These are phyloP conservation scores for Lipotes vexillifer DNA, from an alignment of 2,113 vertebrate genomes.

Conservation along the genomic window DNA sequence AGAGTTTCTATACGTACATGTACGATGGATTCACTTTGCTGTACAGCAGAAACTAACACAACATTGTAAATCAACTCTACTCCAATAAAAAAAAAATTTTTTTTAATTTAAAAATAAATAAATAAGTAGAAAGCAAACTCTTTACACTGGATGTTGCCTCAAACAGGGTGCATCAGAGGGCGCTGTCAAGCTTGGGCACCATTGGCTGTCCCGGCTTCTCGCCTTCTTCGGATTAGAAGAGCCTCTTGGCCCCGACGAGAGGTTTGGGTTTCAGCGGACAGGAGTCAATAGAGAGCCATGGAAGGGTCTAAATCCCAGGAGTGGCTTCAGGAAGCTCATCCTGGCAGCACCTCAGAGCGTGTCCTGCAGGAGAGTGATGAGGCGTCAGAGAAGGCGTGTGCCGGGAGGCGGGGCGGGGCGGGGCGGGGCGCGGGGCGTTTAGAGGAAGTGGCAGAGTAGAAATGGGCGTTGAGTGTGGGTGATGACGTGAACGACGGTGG, in stretches of 20 bases:
- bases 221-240: not conserved
- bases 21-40: not conserved
- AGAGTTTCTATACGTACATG: not conserved
- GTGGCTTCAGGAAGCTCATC: not conserved
- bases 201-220: not conserved
- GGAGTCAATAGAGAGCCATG: not conserved
- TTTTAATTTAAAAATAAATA: not conserved
- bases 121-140: not conserved
- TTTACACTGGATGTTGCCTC: not conserved
- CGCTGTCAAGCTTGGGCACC: not conserved
- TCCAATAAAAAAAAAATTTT: no score
- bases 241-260: not conserved
- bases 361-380: not conserved
- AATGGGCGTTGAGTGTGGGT: not conserved
- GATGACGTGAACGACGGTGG: fast-evolving
- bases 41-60: not conserved
- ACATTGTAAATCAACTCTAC: not conserved
- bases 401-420: fast-evolving
- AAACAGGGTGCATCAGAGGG: not conserved
- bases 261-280: not conserved
- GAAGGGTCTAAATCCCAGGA: not conserved
- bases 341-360: not conserved
- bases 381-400: not conserved
- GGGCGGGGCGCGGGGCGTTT: no score
- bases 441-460: not conserved